Base-by-base conservation (phyloP, 2,113 vertebrate genomes). In the Alces alces region DNA sequence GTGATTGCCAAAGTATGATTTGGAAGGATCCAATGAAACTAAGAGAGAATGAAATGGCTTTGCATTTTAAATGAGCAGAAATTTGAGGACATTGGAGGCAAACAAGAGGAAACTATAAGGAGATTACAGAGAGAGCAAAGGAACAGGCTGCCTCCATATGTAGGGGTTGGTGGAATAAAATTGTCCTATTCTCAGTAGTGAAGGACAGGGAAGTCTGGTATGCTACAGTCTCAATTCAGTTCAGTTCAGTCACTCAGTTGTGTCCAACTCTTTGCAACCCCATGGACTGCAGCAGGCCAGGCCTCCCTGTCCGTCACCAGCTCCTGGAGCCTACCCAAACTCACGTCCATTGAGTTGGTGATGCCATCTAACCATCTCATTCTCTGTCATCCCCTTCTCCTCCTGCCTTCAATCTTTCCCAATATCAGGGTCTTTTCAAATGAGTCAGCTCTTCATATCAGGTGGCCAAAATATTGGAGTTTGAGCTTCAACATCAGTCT, bases 321-420 rank as follows among this genome's bases (percentile, higher is more conserved):
- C 9, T 66, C 16, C 16, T 2, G 17, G 61, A 66, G 61, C 9
- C 17, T n/a, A 66, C 33, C 15, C 16, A n/a, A 19, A 66, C 33
- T 17, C 61, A 17, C 19, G 4, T n/a, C 16, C 16, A n/a, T 2
- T n/a, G 16, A 66, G 16, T 66, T 4, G 0, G 61, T 66, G 61
- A 66, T n/a, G 33, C 61, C 33, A 66, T 17, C 16, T 19, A 66
- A n/a, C 4, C 4, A 66, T 19, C 33, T 66, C 61, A n/a, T 66
- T 16, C 61, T 66, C 33, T 66, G 33, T 66, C 3, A 0, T 66
- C 7, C 16, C 61, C 61, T n/a, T 66, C 33, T 66, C 61, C 16
- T 66, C 33, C 33, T 66, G 33, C 61, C 4, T 2, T n/a, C 61
- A 64, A 33, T 64, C 61, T n/a, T 64, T 64, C 61, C 61, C 61